Evolutionary conservation across 2,797 vertebrate species (phyloP), one percentile per base, ranked within the genome.

Genomic region (Protosalanx chinensis): DNA sequence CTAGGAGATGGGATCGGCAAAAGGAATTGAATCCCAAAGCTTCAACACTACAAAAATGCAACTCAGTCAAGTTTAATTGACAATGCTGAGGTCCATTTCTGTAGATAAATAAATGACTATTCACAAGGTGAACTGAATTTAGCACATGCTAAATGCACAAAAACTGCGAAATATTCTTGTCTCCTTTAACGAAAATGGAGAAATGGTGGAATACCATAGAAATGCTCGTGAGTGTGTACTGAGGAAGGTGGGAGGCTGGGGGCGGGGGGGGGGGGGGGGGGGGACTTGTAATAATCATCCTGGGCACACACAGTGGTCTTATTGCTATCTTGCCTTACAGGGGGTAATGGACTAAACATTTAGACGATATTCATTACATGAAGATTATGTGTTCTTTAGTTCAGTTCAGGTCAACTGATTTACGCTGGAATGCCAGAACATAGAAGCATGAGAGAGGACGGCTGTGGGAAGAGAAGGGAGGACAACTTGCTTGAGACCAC

Each of bases 401-500:
- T 71, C 41, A 60, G 64, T 70, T 68, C 58, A 67, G 23, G 23
- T 79, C 76, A 84, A 79, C 70, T 51, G 56, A 70, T 62, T 79
- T 79, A 77, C 71, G 57, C 59, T 66, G 74, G 20, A 86, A 85
- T 80, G 77, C 77, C 81, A 76, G 30, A 67, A 75, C 30, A 35
- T 69, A 29, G 32, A 30, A 77, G n/a, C 35, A 60, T 5, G 57
- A 32, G 46, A 5, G 18, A 61, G 56, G 51, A 29, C 35, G 60
- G 30, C 18, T 46, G 56, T 49, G 15, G 4, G 16, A 10, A 3
- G 37, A 5, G n/a, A 33, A 62, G 20, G 53, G 18, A 58, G 73
- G 78, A 81, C 74, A 81, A 81, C 84, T 83, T 70, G 61, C 73
- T 74, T 68, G 33, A 71, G 78, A 85, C 75, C 79, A 71, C 71